Evolutionary conservation across 2,797 vertebrate species (phyloP), one percentile per base, ranked within the genome.

Genomic region (Agapornis canus): DNA sequence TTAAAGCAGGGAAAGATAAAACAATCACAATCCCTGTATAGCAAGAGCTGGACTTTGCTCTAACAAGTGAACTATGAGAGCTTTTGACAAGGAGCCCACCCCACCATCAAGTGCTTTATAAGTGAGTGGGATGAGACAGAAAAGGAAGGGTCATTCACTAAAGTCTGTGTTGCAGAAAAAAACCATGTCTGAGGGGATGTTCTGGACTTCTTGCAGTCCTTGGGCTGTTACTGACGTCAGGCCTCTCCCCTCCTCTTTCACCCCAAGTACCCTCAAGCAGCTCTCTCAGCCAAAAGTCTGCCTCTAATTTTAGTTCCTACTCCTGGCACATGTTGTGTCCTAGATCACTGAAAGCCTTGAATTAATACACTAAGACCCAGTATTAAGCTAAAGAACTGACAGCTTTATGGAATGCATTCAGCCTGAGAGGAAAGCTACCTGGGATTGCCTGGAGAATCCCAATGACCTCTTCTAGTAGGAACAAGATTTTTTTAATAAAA

Each of bases 231-330:
- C 68, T 95, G 90, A 89, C 42, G 22, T 56, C 92, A 86, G 54
- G 29, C 27, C 56, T 92, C 89, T 92, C 63, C 59, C 57, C 83
- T 92, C 66, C 70, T 95, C 86, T 82, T 86, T 95, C 94, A 94
- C 90, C 93, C 94, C 65, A 69, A 68, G 89, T 78, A 96, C 94
- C 96, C 96, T 91, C 81, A 75, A 89, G 89, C 93, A 93, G 95
- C 91, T 95, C 94, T 91, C 90, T 45, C 92, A 92, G 96, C 93
- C 96, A 93, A 97, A 96, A 96, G 96, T 94, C 94, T 95, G 96
- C 87, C 94, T 97, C 97, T 97, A 97, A 97, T 97, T 97, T 97
- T 97, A 97, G 97, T 96, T 95, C 79, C 70, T 68, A 78, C 92
- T 96, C 70, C 94, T 96, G 96, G 95, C 94, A 95, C 96, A 96